Conservation (phyloP, 2,888 invertebrate species). For the Hecatera dysodea region DNA sequence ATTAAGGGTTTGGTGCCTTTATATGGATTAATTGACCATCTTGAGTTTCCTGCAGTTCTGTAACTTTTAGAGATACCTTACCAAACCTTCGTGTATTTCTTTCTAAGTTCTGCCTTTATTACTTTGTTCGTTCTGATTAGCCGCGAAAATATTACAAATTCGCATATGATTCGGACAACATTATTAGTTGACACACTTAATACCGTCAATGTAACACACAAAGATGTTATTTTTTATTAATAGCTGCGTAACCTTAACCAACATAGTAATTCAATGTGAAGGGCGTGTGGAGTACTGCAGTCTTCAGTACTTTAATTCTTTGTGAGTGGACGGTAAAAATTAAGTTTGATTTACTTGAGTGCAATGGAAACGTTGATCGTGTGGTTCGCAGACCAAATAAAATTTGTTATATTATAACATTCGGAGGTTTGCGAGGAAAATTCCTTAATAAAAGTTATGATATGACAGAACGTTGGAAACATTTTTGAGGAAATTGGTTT, state of each 20-base stretch:
- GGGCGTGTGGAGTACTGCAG: conserved; percentile 49
- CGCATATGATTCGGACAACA: not conserved
- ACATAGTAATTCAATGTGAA: conserved; percentile 58
- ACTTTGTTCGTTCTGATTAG: not conserved
- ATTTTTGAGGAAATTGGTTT: conserved; percentile 35
- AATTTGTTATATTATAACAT: conserved; percentile 51
- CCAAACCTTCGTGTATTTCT: not conserved
- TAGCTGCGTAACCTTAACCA: conserved; percentile 50
- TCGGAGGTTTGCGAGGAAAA: conserved; percentile 44
- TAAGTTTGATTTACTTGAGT: conserved; percentile 60
- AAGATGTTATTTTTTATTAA: conserved; percentile 51
- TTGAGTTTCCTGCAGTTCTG: not conserved
- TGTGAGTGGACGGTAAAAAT: conserved; percentile 63
- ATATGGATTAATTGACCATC: not conserved
- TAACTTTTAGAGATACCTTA: not conserved
- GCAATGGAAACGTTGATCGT: conserved; percentile 53
- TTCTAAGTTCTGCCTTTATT: not conserved
- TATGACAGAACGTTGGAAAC: conserved; percentile 16
- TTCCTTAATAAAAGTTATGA: conserved; percentile 49
- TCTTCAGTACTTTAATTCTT: conserved; percentile 61
- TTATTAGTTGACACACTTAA: conserved; percentile 5
- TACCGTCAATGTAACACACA: not conserved
- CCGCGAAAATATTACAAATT: not conserved
- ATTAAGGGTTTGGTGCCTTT: not conserved
- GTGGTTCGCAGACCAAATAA: conserved; percentile 47